phyloP scores from a whole-genome alignment of 2,888 invertebrate species.

The Heteropelma amictum region DNA sequence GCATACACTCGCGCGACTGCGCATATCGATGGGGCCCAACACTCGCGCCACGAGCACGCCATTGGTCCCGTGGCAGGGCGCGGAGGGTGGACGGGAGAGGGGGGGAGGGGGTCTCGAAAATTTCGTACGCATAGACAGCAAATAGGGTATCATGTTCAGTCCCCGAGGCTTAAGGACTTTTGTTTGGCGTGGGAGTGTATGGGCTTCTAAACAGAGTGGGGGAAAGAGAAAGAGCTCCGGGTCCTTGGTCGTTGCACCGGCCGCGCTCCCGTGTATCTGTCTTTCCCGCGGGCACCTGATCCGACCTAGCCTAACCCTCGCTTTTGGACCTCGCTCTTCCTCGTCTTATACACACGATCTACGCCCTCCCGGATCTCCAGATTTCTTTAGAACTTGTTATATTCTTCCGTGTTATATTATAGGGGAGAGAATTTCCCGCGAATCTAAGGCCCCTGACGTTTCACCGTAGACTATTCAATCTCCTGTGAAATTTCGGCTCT shows the following conservation, averaged over 20 bases:
- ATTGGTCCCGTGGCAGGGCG: constrained; percentile 16
- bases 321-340: neutral
- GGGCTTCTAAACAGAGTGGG: constrained; percentile 10
- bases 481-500: constrained; percentile 6
- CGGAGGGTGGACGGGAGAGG: too few species aligned
- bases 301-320: constrained; percentile 63
- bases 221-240: constrained; percentile 43
- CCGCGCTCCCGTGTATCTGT: constrained; percentile 24
- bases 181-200: constrained; percentile 77
- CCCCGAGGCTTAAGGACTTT: constrained; percentile 77
- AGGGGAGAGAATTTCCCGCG: constrained; percentile 4
- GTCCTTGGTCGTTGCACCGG: constrained; percentile 58
- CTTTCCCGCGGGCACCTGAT: constrained; percentile 63
- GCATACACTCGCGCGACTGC: neutral
- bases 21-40: neutral
- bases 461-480: neutral
- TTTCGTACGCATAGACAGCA: constrained; percentile 75
- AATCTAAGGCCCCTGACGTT: neutral
- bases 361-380: constrained; percentile 9
- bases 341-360: neutral
- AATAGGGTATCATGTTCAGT: constrained; percentile 78
- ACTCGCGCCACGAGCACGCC: constrained; percentile 28
- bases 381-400: constrained; percentile 22
- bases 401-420: neutral
- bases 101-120: constrained; percentile 73